Conservation (phyloP, 2,888 invertebrate genomes). For the Eremobia ochroleuca region DNA sequence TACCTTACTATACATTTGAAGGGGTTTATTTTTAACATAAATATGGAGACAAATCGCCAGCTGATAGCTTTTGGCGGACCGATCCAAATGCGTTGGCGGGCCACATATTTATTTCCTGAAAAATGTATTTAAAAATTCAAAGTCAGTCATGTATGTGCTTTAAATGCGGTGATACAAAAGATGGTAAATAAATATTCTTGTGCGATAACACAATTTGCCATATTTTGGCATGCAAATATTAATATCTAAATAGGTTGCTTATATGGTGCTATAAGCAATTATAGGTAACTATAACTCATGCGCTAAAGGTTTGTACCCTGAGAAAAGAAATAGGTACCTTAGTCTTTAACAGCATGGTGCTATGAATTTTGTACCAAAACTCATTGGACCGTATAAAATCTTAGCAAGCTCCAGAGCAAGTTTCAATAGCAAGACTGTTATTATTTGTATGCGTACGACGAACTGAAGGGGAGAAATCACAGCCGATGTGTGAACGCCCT, state of each 20-base stretch:
- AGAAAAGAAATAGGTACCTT: background rate
- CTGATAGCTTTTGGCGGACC: background rate
- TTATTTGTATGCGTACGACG: slow-evolving; percentile 39
- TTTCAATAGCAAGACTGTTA: slow-evolving; percentile 46
- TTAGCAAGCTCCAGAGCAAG: slow-evolving; percentile 44
- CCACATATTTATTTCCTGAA: background rate
- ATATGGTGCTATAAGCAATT: background rate
- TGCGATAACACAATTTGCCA: background rate
- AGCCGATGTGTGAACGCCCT: slow-evolving; percentile 78
- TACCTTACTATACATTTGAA: too few relatives aligned
- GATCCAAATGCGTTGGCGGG: background rate
- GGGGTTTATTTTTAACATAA: too few relatives aligned
- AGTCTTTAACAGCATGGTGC: background rate
- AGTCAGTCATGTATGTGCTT: background rate
- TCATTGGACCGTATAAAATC: slow-evolving; percentile 31
- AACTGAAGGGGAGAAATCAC: slow-evolving; percentile 86
- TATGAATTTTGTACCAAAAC: slow-evolving; percentile 1
- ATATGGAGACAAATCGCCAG: background rate
- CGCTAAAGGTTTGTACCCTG: background rate
- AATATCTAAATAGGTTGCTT: background rate
- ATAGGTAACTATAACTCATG: background rate
- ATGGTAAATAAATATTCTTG: background rate
- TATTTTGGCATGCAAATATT: background rate
- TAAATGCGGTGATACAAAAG: background rate
- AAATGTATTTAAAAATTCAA: background rate